Evolutionary conservation across 2,797 vertebrate species (phyloP).

Genomic region (Tiaroga cobitis): DNA sequence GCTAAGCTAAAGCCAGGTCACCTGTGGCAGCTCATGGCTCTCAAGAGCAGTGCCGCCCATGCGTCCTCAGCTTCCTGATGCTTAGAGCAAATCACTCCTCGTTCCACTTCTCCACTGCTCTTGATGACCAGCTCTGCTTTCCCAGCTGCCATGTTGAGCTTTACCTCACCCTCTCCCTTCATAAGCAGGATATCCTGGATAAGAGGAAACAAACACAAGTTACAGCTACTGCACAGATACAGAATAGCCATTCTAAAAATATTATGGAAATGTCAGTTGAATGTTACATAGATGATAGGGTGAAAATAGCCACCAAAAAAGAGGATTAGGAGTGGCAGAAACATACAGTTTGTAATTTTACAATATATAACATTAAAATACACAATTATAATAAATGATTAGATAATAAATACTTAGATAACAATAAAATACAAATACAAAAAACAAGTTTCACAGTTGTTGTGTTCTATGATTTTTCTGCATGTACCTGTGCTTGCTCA

Average conservation of each 20-base stretch:
- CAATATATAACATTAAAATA: neutral
- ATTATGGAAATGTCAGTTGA: conserved; percentile 1
- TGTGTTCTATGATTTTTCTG: neutral
- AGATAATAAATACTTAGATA: neutral
- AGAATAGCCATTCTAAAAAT: conserved; percentile 52
- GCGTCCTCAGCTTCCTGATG: conserved; percentile 86
- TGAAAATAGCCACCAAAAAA: neutral
- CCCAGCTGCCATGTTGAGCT: conserved; percentile 94
- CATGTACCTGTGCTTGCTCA: conserved; percentile 86
- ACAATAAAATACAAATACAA: neutral
- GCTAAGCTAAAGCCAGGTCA: conserved; percentile 50
- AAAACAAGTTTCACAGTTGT: neutral
- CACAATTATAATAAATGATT: neutral
- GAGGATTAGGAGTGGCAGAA: neutral
- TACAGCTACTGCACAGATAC: conserved; percentile 46
- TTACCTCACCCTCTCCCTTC: conserved; percentile 97
- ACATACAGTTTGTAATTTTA: neutral
- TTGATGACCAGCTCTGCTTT: conserved; percentile 90
- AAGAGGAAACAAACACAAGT: conserved; percentile 35
- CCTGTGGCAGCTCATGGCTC: conserved; percentile 90
- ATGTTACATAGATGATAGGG: neutral
- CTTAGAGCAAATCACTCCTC: conserved; percentile 86
- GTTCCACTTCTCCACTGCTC: conserved; percentile 82
- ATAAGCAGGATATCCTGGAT: conserved; percentile 93
- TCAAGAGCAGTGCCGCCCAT: conserved; percentile 87